Evolutionary conservation across 2,113 vertebrate species (phyloP).

Genomic region (Ranitomeya imitator): DNA sequence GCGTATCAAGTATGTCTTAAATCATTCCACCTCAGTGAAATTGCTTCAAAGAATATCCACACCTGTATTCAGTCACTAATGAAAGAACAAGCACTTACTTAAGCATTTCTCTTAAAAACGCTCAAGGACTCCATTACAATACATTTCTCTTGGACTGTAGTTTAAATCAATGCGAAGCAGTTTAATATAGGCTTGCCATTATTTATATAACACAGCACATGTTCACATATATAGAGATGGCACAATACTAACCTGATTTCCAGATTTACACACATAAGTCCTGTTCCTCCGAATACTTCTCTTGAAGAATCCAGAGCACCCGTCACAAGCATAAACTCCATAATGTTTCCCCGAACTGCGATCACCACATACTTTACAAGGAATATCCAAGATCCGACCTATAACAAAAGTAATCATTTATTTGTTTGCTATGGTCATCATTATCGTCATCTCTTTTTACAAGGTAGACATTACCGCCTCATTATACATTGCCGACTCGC

Average conservation of each 20-base stretch:
- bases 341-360: slow-evolving; percentile 98
- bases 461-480: neutral
- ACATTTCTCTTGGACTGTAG: neutral
- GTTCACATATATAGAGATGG: neutral
- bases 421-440: neutral
- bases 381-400: slow-evolving; percentile 98
- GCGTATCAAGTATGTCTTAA: neutral
- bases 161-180: neutral
- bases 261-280: slow-evolving; percentile 98
- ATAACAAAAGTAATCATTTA: neutral
- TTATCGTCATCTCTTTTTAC: neutral
- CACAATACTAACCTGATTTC: slow-evolving; percentile 84
- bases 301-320: slow-evolving; percentile 98
- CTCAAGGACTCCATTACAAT: neutral
- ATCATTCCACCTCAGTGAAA: neutral
- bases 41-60: neutral
- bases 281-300: slow-evolving; percentile 95
- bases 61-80: slow-evolving; percentile 20
- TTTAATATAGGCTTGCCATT: neutral
- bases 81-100: neutral
- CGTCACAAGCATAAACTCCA: slow-evolving; percentile 96
- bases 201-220: neutral
- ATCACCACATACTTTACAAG: slow-evolving; percentile 98
- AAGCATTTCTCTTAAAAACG: neutral
- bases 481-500: neutral